A percentile compares a stretch with the other conserved stretches of the same genome.
phyloP scores from a whole-genome alignment of 2,888 invertebrate species.

The Drosophila demipolita region DNA sequence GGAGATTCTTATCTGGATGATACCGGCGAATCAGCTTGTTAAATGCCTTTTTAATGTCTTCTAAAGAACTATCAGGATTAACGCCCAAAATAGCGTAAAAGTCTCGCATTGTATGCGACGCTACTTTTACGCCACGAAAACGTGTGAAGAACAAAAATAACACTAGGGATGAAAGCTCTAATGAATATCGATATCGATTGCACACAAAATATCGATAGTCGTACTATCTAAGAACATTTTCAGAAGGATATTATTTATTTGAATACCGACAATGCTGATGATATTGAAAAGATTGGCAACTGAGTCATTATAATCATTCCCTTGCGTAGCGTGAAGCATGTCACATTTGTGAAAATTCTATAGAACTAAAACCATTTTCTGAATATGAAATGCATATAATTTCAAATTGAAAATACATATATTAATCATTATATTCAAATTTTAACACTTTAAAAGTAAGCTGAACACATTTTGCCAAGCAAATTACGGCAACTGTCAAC shows the following conservation, averaged over 20 bases:
- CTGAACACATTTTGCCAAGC: too few species aligned
- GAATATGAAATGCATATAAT: neutral
- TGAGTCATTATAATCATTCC: slow-evolving; percentile 51
- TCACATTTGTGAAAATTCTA: slow-evolving; percentile 30
- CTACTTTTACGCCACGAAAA: too few species aligned
- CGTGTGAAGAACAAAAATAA: too few species aligned
- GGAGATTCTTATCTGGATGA: slow-evolving; percentile 45
- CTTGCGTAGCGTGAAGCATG: slow-evolving; percentile 25
- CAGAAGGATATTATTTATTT: slow-evolving; percentile 92
- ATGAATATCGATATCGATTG: neutral
- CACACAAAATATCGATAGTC: slow-evolving; percentile 86
- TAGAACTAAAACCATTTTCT: slow-evolving; percentile 30
- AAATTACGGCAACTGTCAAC: neutral
- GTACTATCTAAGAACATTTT: slow-evolving; percentile 94
- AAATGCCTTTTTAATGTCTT: slow-evolving; percentile 21
- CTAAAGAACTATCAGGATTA: neutral
- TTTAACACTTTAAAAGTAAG: too few species aligned
- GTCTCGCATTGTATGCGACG: neutral
- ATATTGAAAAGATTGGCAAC: slow-evolving; percentile 94
- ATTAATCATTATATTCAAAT: too few species aligned
- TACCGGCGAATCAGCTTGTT: neutral
- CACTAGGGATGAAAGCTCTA: neutral
- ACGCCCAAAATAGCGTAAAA: slow-evolving; percentile 24
- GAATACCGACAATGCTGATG: slow-evolving; percentile 96
- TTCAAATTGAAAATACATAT: neutral